phyloP scores from a whole-genome alignment of 2,113 vertebrate species.

The Paraplagusia blochii region DNA sequence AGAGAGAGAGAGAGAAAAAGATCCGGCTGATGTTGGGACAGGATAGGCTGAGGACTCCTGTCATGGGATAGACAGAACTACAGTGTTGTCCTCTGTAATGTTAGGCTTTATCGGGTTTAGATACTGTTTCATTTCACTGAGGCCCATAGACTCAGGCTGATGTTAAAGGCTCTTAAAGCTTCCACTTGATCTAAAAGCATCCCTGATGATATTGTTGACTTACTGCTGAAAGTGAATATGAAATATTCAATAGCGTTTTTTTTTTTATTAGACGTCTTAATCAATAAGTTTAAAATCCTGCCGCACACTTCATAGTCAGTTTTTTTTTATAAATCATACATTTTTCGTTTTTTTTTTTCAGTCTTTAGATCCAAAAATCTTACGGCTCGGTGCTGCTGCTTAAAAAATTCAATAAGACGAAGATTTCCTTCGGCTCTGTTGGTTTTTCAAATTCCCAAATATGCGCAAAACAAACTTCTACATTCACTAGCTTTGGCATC shows the following conservation, averaged over 20 bases:
- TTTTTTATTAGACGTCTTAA: not conserved
- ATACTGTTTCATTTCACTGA: constrained; percentile 42
- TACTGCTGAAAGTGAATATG: constrained; percentile 1
- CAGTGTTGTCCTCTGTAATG: constrained; percentile 49
- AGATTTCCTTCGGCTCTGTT: not conserved
- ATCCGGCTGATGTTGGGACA: constrained; percentile 58
- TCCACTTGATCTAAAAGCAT: constrained; percentile 41
- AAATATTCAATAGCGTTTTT: constrained; percentile 4
- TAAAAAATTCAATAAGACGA: too few species aligned
- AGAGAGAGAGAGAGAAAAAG: constrained; percentile 23
- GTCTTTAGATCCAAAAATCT: too few species aligned
- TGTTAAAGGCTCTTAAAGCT: constrained; percentile 39
- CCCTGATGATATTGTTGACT: not conserved
- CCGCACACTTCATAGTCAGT: not conserved
- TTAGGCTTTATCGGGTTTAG: constrained; percentile 50
- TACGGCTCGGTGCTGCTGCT: too few species aligned
- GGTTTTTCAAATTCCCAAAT: constrained; percentile 4
- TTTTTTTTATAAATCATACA: not conserved
- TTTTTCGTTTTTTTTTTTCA: too few species aligned
- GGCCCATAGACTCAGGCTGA: constrained; percentile 46
- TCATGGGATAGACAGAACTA: constrained; percentile 55
- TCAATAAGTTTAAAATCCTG: not conserved
- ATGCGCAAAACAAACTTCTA: not conserved
- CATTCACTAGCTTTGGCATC: constrained; percentile 1
- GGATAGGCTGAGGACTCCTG: constrained; percentile 52